These are phyloP conservation scores for Poecilia latipinna DNA, from an alignment of 2,113 vertebrate genomes.

Conservation along the genomic window DNA sequence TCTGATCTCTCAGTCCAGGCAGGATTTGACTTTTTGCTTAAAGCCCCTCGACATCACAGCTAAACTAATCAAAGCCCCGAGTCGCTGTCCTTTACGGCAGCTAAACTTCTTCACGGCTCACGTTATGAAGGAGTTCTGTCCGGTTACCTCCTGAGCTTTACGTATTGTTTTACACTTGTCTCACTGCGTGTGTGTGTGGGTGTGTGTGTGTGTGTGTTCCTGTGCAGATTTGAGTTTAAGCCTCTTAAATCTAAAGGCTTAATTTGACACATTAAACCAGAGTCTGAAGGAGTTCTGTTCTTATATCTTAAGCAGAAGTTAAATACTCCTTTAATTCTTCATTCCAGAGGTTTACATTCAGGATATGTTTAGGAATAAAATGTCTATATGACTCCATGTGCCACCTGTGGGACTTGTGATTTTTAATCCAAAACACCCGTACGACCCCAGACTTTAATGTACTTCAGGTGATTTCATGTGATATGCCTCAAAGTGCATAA, in stretches of 20 bases:
- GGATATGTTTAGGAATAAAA: conserved; percentile 19
- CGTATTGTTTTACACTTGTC: conserved; percentile 6
- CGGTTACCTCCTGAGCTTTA: conserved; percentile 43
- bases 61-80: conserved; percentile 59
- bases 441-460: no score
- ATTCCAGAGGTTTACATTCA: conserved; percentile 3
- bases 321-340: conserved; percentile 8
- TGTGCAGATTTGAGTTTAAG: conserved; percentile 33
- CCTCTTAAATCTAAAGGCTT: conserved; percentile 41
- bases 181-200: not conserved
- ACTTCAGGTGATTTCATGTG: no score
- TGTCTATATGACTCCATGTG: conserved; percentile 2
- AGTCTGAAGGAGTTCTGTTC: conserved; percentile 9
- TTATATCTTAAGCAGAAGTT: not conserved
- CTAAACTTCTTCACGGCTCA: conserved; percentile 32
- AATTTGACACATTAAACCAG: conserved; percentile 35
- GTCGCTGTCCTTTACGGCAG: conserved; percentile 37
- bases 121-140: conserved; percentile 28
- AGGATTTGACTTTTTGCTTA: conserved; percentile 29
- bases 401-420: conserved; percentile 1
- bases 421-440: no score
- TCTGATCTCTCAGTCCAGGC: conserved; percentile 53
- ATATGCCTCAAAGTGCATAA: no score
- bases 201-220: not conserved
- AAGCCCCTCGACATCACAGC: conserved; percentile 35